A percentile compares a stretch with the other conserved stretches of the same genome.
phyloP scores from a whole-genome alignment of 2,888 invertebrate species.

The Sminthurinus aureus region DNA sequence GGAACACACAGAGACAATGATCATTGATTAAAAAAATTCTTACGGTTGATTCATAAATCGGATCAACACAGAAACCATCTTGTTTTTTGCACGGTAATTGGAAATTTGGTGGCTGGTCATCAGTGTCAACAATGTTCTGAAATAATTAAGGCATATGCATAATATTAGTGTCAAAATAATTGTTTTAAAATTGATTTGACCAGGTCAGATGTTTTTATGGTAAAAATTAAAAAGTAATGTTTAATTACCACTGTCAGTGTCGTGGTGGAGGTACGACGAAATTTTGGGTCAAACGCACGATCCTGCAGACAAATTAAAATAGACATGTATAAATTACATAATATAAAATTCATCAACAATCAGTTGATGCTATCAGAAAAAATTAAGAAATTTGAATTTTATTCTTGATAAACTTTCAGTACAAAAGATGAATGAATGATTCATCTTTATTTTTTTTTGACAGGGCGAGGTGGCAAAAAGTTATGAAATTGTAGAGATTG shows the following conservation, averaged over 20 bases:
- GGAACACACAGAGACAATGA: background rate
- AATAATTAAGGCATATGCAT: background rate
- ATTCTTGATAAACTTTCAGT: background rate
- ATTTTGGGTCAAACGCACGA: conserved; percentile 79
- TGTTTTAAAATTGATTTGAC: background rate
- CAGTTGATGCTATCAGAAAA: no score
- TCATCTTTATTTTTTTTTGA: no score
- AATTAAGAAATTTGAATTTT: no score
- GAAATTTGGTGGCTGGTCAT: conserved; percentile 42
- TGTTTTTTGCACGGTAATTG: conserved; percentile 65
- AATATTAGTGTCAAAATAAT: background rate
- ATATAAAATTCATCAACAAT: conserved; percentile 1
- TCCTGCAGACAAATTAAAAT: conserved; percentile 69
- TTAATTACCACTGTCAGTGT: conserved; percentile 78
- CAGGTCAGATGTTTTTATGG: background rate
- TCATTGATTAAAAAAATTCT: conserved; percentile 20
- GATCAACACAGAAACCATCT: conserved; percentile 87
- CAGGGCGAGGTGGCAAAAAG: no score
- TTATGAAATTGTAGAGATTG: conserved; percentile 9
- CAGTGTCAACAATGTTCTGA: conserved; percentile 36
- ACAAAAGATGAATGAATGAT: no score
- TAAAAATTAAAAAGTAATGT: background rate
- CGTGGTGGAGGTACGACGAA: conserved; percentile 82
- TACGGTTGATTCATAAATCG: conserved; percentile 77
- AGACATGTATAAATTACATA: background rate